Percentiles rank a stretch among this genome's conserved stretches.
phyloP scores from a whole-genome alignment of 1,140 invertebrate genomes.

The Aphaenogaster ashmeadi region DNA sequence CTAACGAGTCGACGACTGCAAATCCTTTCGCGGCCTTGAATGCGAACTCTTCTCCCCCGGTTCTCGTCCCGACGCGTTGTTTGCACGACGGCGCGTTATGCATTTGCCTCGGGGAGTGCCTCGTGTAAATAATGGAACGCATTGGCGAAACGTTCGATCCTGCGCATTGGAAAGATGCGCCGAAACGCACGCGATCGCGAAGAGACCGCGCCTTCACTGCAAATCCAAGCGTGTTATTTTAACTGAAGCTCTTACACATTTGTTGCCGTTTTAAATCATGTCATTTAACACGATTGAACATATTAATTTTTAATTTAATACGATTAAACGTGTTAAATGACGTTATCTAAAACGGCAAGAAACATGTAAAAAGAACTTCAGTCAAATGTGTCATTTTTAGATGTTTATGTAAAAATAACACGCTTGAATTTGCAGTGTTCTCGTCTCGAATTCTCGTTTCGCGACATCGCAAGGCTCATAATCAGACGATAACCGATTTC shows the following conservation, averaged over 20 bases:
- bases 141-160: conserved; percentile 14
- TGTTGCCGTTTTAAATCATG: too few species aligned
- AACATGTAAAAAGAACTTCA: too few species aligned
- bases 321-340: too few species aligned
- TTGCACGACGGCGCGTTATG: conserved; percentile 50
- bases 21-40: conserved; percentile 38
- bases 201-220: neutral
- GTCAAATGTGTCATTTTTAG: too few species aligned
- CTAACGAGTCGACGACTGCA: conserved; percentile 27
- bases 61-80: conserved; percentile 5
- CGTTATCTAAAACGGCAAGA: too few species aligned
- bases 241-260: too few species aligned
- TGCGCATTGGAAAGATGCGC: neutral
- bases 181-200: conserved; percentile 7
- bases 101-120: conserved; percentile 43
- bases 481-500: neutral
- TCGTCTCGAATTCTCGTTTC: neutral
- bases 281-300: too few species aligned
- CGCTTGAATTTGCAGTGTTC: too few species aligned
- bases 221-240: too few species aligned
- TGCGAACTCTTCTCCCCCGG: conserved; percentile 6
- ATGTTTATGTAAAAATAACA: too few species aligned
- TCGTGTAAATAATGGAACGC: conserved; percentile 52
- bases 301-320: too few species aligned
- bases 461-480: neutral